Conservation (phyloP, 2,888 invertebrate genomes). For the Campaea margaritaria region DNA sequence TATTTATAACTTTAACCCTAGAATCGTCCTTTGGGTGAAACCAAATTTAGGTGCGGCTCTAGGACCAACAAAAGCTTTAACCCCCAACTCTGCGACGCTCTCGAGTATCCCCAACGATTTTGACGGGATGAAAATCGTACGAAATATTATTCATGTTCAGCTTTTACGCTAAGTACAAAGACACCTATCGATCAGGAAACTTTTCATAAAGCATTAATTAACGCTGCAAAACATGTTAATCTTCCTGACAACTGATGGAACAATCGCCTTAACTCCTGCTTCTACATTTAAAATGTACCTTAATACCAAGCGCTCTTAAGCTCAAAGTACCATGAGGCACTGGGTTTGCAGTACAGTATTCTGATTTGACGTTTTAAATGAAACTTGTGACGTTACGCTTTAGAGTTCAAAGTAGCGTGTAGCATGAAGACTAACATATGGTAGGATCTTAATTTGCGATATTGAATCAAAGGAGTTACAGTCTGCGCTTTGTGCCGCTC, state of each 20-base stretch:
- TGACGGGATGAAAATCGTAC: neutral
- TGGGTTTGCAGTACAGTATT: slow-evolving; percentile 1
- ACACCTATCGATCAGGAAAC: slow-evolving; percentile 22
- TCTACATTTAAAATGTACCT: slow-evolving; percentile 3
- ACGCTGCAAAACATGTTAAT: slow-evolving; percentile 30
- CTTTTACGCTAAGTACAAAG: slow-evolving; percentile 7
- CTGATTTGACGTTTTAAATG: neutral
- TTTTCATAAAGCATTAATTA: slow-evolving; percentile 32
- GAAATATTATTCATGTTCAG: neutral
- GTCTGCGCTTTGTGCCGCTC: slow-evolving; percentile 39
- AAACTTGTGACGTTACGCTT: slow-evolving; percentile 1
- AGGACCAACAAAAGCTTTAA: no score
- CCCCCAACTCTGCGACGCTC: no score
- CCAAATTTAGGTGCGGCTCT: no score
- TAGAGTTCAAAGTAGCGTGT: slow-evolving; percentile 10
- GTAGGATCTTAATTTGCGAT: slow-evolving; percentile 42
- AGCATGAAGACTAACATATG: slow-evolving; percentile 20
- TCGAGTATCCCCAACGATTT: no score
- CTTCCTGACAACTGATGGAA: slow-evolving; percentile 25
- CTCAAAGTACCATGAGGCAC: slow-evolving; percentile 1
- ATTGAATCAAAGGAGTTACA: slow-evolving; percentile 43
- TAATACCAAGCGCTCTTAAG: neutral
- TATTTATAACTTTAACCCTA: no score
- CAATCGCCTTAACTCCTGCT: slow-evolving; percentile 8
- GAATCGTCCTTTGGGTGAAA: no score